phyloP scores from a whole-genome alignment of 2,113 vertebrate species.

The Apaloderma vittatum region DNA sequence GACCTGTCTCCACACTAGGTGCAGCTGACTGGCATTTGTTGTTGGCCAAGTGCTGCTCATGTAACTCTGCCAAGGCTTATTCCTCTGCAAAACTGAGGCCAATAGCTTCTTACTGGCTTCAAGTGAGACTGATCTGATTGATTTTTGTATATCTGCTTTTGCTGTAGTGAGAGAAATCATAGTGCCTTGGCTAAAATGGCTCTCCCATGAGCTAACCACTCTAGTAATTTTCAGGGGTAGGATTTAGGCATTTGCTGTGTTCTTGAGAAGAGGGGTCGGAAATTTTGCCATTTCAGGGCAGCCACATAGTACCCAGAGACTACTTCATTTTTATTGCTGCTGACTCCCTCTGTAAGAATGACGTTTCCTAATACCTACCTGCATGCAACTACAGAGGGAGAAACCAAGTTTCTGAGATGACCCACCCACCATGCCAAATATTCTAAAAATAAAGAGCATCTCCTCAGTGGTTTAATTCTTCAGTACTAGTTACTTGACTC shows the following conservation, averaged over 20 bases:
- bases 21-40: background rate
- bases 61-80: background rate
- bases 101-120: background rate
- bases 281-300: background rate
- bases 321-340: background rate
- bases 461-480: background rate
- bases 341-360: background rate
- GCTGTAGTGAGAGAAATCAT: background rate
- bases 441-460: background rate
- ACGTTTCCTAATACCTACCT: background rate
- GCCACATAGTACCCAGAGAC: background rate
- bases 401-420: background rate
- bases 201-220: background rate
- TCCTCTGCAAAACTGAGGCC: background rate
- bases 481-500: background rate
- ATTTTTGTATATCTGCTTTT: background rate
- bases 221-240: background rate
- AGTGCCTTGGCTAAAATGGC: background rate
- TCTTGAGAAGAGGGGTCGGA: background rate
- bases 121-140: background rate
- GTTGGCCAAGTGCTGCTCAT: background rate
- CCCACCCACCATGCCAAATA: background rate
- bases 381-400: background rate
- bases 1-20: background rate
- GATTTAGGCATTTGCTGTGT: background rate